Percentiles rank a stretch among this genome's conserved stretches.
Evolutionary conservation across 2,888 invertebrate genomes (phyloP).

Genomic region (Ischnura elegans): DNA sequence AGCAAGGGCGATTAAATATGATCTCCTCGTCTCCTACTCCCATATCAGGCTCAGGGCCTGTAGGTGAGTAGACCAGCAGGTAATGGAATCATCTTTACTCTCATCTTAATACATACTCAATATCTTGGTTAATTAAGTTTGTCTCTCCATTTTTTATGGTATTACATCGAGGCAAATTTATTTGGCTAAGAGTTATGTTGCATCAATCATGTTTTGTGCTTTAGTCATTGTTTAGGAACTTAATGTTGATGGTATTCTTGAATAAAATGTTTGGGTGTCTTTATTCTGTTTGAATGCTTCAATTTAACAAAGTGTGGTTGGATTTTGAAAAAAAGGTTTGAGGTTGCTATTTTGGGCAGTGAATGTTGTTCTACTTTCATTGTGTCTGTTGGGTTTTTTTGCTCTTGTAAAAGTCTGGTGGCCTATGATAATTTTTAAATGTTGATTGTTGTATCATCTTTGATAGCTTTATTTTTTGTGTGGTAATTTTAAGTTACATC

Average conservation of each 20-base stretch:
- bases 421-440: not conserved
- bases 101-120: conserved; percentile 53
- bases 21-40: conserved; percentile 90
- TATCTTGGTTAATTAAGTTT: conserved; percentile 58
- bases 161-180: conserved; percentile 41
- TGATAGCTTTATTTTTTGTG: conserved; percentile 18
- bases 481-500: not conserved
- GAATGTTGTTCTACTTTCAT: not conserved
- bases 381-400: not conserved
- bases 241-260: conserved; percentile 39
- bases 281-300: conserved; percentile 52
- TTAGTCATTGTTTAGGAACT: conserved; percentile 56
- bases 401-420: not conserved
- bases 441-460: not conserved
- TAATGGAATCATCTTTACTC: conserved; percentile 75
- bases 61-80: conserved; percentile 82
- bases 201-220: conserved; percentile 55
- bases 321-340: not conserved
- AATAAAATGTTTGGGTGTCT: not conserved
- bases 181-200: conserved; percentile 56
- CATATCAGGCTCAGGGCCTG: conserved; percentile 82
- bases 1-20: conserved; percentile 87
- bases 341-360: not conserved
- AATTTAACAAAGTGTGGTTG: not conserved
- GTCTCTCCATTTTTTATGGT: not conserved